Evolutionary conservation across 2,113 vertebrate species (phyloP), one percentile per base, ranked within the genome.

Genomic region (Dunckerocampus dactyliophorus): DNA sequence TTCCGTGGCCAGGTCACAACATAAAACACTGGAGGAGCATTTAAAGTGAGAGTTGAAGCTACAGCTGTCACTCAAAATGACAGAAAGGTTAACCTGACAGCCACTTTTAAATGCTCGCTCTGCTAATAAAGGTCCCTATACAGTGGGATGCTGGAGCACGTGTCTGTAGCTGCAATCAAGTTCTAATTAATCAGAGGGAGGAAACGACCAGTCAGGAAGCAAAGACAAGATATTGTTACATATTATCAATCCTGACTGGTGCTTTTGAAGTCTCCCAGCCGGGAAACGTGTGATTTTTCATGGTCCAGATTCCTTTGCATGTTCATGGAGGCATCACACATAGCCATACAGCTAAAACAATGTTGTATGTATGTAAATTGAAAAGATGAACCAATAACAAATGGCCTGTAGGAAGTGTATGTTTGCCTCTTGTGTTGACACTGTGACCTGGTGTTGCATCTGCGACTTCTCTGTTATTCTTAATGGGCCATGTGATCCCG

Each of bases 201-300:
- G 77, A 82, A 84, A 82, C 31, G 2, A 57, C 62, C 53, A 71
- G 51, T 54, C 56, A 75, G 70, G 58, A 68, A 51, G 67, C 8
- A 22, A 82, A 82, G 83, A 85, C 59, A 6, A 87, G 86, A 85
- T 88, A 85, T 80, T 76, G 82, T 88, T 89, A 80, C 85, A 81
- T 49, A 75, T 74, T 67, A 77, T 85, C 81, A 65, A 76, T 82
- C 82, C 70, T 74, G 66, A 54, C 9, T 47, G 56, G 47, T 59
- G 14, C 14, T 79, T 83, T 84, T 88, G 80, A 89, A 82, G 68
- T 71, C 72, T 55, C 64, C 67, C 67, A 63, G 59, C 47, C 24
- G 55, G 50, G 59, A 58, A 58, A 61, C 10, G 42, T 72, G 63
- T 59, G 61, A 83, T 83, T 85, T 83, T 72, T 85, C 81, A 87